Evolutionary conservation across 2,888 invertebrate genomes (phyloP), one percentile per base, ranked within the genome.

Genomic region (Idaea dimidiata): DNA sequence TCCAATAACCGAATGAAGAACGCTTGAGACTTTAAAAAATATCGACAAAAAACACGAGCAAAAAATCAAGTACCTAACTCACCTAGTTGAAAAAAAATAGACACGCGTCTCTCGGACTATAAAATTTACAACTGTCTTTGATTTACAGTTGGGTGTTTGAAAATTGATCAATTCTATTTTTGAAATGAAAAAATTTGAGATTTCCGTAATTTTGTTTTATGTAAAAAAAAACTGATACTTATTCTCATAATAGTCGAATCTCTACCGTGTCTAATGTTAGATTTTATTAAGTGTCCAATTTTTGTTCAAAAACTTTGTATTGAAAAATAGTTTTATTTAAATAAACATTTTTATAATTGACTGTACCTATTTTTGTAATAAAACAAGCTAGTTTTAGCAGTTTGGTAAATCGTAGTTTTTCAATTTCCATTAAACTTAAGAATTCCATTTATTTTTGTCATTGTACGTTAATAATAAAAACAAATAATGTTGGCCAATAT

Each of bases 1-100:
- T 79, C 80, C 72, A 73, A 75, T 76, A 75, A 74, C 73, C 76
- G 71, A 69, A 72, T 69, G 65, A 65, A 71, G 69, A 72, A 74
- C 74, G 75, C 68, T 65, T 62, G 69, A 69, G 63, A 62, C 60
- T 62, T 16, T 58, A 63, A 63, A 62, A 61, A 57, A 55, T 62
- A 54, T 55, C 58, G 31, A 62, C 61, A 43, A 68, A 68, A 71
- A 72, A 71, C 58, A 62, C 59, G 59, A 62, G 57, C 61, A 62
- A 66, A 73, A 69, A 75, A 76, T 64, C 59, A 63, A 64, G 66
- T 67, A 68, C 61, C 64, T 67, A 24, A 68, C 71, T 72, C 43
- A 43, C 43, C 43, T 43, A 43, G 43, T 17, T 4, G 1, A 55
- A 17, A 55, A n/a, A 55, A 55, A 55, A 55, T 1, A 17, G 54